Conservation (phyloP, 2,888 invertebrate genomes). For the Scelioninae gen. 1 region DNA sequence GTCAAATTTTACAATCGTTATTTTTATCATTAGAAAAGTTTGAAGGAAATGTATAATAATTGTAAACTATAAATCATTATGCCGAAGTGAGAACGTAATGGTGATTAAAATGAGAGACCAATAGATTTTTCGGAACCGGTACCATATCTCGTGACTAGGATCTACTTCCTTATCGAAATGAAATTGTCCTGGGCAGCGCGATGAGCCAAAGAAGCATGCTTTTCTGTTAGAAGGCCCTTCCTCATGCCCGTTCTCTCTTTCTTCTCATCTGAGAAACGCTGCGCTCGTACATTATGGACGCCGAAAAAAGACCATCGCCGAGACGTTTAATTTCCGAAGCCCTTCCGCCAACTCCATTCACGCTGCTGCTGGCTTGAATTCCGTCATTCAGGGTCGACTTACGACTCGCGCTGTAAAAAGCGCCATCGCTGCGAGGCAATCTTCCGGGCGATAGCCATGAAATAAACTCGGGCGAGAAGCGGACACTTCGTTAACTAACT, state of each 20-base stretch:
- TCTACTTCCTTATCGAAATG: conserved; percentile 83
- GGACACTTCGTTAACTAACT: conserved; percentile 71
- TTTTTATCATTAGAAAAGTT: too few species aligned
- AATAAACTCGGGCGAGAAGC: conserved; percentile 73
- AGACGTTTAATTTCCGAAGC: conserved; percentile 85
- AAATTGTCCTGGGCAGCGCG: conserved; percentile 82
- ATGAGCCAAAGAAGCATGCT: conserved; percentile 74
- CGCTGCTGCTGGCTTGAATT: conserved; percentile 78
- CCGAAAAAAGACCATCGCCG: conserved; percentile 82
- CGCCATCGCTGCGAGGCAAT: conserved; percentile 74
- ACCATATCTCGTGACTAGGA: conserved; percentile 78
- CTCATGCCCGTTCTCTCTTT: conserved; percentile 50
- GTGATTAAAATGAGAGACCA: conserved; percentile 46
- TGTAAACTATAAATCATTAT: conserved; percentile 21
- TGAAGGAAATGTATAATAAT: background rate
- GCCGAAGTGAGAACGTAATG: conserved; percentile 41
- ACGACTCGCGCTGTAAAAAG: conserved; percentile 78
- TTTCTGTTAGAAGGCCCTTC: conserved; percentile 68
- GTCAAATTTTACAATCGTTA: too few species aligned
- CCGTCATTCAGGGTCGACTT: conserved; percentile 81
- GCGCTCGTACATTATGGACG: conserved; percentile 82
- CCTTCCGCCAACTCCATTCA: conserved; percentile 84
- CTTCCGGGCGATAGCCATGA: conserved; percentile 76
- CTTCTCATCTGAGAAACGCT: conserved; percentile 64
- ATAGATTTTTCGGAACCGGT: conserved; percentile 65